A percentile compares a stretch with the other conserved stretches of the same genome.
These are phyloP conservation scores for Eupelmus urozonus DNA, from an alignment of 2,888 invertebrate species.

Conservation along the genomic window DNA sequence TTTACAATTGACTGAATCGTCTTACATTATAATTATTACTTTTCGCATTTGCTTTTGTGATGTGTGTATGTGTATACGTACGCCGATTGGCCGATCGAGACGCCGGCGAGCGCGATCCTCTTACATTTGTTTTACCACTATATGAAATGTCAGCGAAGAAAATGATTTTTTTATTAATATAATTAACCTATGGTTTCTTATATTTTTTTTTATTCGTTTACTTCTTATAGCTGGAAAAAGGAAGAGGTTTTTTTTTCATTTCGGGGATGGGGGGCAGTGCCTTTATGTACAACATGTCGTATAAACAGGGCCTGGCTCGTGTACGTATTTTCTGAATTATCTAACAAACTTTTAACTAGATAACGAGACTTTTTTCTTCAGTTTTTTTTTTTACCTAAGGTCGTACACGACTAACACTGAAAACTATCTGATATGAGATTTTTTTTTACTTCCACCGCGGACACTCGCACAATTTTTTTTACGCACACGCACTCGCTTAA, in stretches of 20 bases:
- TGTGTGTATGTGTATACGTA: not conserved
- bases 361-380: conserved; percentile 73
- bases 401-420: conserved; percentile 77
- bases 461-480: conserved; percentile 59
- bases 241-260: conserved; percentile 26
- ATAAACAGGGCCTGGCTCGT: conserved; percentile 75
- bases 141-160: conserved; percentile 60
- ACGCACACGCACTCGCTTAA: conserved; percentile 59
- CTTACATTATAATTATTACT: conserved; percentile 36
- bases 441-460: conserved; percentile 64
- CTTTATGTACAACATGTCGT: conserved; percentile 76
- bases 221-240: conserved; percentile 39
- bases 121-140: conserved; percentile 57
- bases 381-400: conserved; percentile 66
- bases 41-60: conserved; percentile 4
- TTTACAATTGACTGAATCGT: conserved; percentile 44
- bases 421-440: conserved; percentile 78
- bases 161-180: conserved; percentile 57
- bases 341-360: conserved; percentile 76
- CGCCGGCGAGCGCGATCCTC: conserved; percentile 50
- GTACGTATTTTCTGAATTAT: conserved; percentile 73
- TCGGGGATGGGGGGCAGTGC: conserved; percentile 69
- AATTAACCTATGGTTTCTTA: conserved; percentile 58
- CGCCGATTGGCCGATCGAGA: conserved; percentile 48
- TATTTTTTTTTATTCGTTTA: conserved; percentile 53